Conservation (phyloP, 2,113 vertebrate species). For the Scortum barcoo region DNA sequence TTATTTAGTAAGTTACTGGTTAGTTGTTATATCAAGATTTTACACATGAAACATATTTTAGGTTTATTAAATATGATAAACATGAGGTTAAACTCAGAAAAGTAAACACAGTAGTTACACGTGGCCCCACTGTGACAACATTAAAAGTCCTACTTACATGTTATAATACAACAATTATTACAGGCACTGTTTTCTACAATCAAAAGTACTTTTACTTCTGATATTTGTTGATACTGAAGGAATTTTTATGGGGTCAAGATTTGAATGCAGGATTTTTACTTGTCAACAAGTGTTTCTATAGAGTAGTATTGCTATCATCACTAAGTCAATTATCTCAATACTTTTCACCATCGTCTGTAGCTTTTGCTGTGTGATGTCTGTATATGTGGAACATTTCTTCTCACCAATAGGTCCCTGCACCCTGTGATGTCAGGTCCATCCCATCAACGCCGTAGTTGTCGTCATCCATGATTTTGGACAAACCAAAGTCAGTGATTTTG, state of each 20-base stretch:
- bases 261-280: background rate
- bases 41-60: background rate
- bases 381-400: background rate
- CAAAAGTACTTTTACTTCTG: background rate
- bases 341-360: background rate
- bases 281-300: background rate
- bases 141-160: background rate
- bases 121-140: background rate
- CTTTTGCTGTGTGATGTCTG: background rate
- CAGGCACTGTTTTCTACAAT: too few species aligned
- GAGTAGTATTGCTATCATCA: background rate
- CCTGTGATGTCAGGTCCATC: slow-evolving; percentile 99
- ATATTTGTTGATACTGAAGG: background rate
- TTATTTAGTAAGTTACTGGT: background rate
- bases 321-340: background rate
- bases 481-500: slow-evolving; percentile 99
- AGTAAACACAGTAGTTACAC: background rate
- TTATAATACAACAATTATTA: background rate
- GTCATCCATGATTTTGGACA: slow-evolving; percentile 99
- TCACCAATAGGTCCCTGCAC: slow-evolving; percentile 99
- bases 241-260: too few species aligned
- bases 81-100: background rate
- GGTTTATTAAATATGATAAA: background rate
- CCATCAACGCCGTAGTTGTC: slow-evolving; percentile 99
- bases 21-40: background rate